Base-by-base conservation (phyloP, 2,888 invertebrate genomes). In the Eupithecia abbreviata region DNA sequence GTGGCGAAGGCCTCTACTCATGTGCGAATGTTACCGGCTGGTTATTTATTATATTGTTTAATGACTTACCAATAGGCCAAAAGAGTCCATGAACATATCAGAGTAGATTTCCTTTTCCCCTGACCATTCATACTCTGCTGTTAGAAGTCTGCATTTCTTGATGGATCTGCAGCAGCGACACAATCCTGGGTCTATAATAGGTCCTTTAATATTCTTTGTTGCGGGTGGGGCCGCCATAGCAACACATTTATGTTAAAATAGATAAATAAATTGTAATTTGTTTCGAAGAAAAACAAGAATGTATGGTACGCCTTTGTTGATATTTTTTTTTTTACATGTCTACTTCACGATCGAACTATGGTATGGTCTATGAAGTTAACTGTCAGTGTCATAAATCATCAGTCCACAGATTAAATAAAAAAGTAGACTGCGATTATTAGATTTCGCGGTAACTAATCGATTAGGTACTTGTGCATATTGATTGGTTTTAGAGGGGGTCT, bases 81-180 rank as follows among this genome's bases (percentile, higher is more conserved):
- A 94, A 80, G 92, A 93, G 79, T 94, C 94, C 91, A 93, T 90
- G 79, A 94, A 88, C 92, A 94, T 93, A 77, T 94, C 93, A 0
- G 94, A 91, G 81, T 94, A 94, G 0, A 92, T 82, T 83, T 94
- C 94, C 80, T 93, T 93, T 30, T 86, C 84, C 0, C 89, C 92
- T 83, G 87, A 87, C 89, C 91, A 94, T 51, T 92, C 90, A 73
- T 94, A 94, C 81, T 94, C 93, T 0, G 85, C 83, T 0, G 89
- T 90, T 55, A 94, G 79, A 77, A 94, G 82, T 30, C 94, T 88
- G 79, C 95, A 94, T 90, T 93, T 93, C 84, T 94, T 94, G 47
- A 93, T 93, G 41, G 91, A 90, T 65, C 92, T 90, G 78, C 94
- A 94, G 71, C 93, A 93, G 13, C 94, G 90, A 77, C 94, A 94